Percentiles rank a stretch among this genome's conserved stretches.
Conservation (phyloP, 2,888 invertebrate genomes). For the Cheilosia scutellata region DNA sequence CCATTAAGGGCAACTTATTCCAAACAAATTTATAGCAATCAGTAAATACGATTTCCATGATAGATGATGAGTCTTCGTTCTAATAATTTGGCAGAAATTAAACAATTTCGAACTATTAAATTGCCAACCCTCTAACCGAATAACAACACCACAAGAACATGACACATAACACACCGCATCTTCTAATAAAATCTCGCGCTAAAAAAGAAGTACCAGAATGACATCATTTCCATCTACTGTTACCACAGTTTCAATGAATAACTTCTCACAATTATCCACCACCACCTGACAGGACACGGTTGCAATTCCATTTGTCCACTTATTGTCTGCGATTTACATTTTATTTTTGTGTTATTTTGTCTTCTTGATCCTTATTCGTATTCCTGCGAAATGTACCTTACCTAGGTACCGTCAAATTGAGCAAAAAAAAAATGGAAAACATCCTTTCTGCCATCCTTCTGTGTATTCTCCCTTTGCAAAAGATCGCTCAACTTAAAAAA, state of each 20-base stretch:
- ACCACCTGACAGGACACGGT: constrained; percentile 65
- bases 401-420: neutral
- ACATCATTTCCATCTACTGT: constrained; percentile 28
- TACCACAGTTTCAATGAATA: constrained; percentile 17
- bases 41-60: neutral
- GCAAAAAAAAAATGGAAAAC: constrained; percentile 26
- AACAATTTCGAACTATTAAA: constrained; percentile 4
- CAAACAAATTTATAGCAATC: neutral
- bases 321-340: neutral
- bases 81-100: constrained; percentile 29
- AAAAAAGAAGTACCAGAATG: constrained; percentile 22
- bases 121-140: constrained; percentile 10
- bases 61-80: neutral
- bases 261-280: constrained; percentile 43
- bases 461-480: constrained; percentile 31
- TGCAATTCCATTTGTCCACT: constrained; percentile 55
- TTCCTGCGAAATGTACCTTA: constrained; percentile 29
- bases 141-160: constrained; percentile 52
- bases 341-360: constrained; percentile 26
- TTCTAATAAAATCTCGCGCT: neutral
- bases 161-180: constrained; percentile 47
- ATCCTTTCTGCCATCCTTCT: constrained; percentile 21
- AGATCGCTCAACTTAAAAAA: constrained; percentile 36
- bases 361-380: neutral
- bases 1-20: too few species aligned